phyloP scores from a whole-genome alignment of 2,888 invertebrate genomes.

The Perizoma affinitatum region DNA sequence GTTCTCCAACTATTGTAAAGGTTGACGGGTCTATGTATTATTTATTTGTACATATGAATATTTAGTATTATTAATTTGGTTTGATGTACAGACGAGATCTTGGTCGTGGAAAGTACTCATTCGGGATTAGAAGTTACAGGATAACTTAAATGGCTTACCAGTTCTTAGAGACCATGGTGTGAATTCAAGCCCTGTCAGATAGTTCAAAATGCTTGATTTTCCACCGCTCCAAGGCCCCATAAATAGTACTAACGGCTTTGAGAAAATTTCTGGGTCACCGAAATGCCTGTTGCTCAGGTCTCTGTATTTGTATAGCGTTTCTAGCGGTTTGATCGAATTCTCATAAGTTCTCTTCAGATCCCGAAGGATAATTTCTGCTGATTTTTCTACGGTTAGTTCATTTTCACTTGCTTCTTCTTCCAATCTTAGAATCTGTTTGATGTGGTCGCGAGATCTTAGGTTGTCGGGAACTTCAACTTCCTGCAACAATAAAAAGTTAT shows the following conservation, averaged over 20 bases:
- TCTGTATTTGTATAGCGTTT: slow-evolving; percentile 95
- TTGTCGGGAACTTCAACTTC: slow-evolving; percentile 90
- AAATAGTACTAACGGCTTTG: slow-evolving; percentile 95
- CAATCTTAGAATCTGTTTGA: slow-evolving; percentile 90
- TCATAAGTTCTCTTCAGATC: slow-evolving; percentile 94
- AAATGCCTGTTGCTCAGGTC: slow-evolving; percentile 96
- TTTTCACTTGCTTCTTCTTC: slow-evolving; percentile 89
- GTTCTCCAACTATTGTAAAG: no score
- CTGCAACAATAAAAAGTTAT: slow-evolving; percentile 67
- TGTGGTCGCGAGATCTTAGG: slow-evolving; percentile 90
- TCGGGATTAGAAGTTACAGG: no score
- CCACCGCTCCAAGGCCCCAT: slow-evolving; percentile 99
- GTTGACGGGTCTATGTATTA: no score
- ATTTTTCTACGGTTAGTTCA: slow-evolving; percentile 88
- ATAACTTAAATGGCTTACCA: slow-evolving; percentile 80
- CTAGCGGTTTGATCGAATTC: slow-evolving; percentile 94
- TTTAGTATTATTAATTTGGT: no score
- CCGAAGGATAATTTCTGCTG: slow-evolving; percentile 90
- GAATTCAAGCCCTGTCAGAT: slow-evolving; percentile 94
- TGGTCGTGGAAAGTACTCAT: no score
- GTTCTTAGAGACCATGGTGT: slow-evolving; percentile 92
- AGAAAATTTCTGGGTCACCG: slow-evolving; percentile 97
- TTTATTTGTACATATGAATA: no score
- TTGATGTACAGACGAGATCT: no score
- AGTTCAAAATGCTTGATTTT: slow-evolving; percentile 97